Evolutionary conservation across 2,888 invertebrate genomes (phyloP).

Genomic region (Eueremaeus valkanovi): DNA sequence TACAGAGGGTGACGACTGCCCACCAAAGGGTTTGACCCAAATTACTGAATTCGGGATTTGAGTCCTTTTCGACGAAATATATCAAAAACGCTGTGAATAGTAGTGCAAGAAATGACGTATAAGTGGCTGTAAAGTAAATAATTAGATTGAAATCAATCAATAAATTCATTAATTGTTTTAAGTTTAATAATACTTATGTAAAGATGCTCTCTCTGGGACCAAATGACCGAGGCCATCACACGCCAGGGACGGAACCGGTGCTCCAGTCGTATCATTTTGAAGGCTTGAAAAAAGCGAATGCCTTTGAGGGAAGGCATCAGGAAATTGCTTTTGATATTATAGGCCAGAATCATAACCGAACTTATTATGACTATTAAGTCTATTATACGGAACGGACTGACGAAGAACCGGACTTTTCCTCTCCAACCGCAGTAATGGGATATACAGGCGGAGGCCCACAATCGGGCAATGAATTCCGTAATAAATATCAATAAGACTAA

Average conservation of each 20-base stretch:
- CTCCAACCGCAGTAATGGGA: constrained; percentile 20
- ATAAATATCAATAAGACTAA: background rate
- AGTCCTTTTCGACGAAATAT: constrained; percentile 34
- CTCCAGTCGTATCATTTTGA: constrained; percentile 34
- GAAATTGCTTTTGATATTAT: background rate
- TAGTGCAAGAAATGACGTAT: constrained; percentile 8
- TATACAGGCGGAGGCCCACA: constrained; percentile 25
- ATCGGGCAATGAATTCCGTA: background rate
- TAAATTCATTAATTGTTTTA: background rate
- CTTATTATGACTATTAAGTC: constrained; percentile 5
- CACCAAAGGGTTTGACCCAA: constrained; percentile 20
- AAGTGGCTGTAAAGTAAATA: background rate
- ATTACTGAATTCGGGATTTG: constrained; percentile 22
- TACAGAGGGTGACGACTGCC: constrained; percentile 55
- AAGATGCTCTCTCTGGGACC: constrained; percentile 18
- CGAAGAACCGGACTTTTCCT: constrained; percentile 24
- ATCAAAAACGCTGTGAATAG: constrained; percentile 21
- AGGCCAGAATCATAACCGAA: constrained; percentile 3
- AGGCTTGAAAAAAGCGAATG: constrained; percentile 25
- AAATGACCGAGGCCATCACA: constrained; percentile 20
- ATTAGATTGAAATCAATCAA: background rate
- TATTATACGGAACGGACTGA: constrained; percentile 27
- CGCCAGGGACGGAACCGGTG: constrained; percentile 37
- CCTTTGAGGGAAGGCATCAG: background rate
- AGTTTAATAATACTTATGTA: constrained; percentile 17